Evolutionary conservation across 2,113 vertebrate genomes (phyloP).

Genomic region (Chrysochloris asiatica): DNA sequence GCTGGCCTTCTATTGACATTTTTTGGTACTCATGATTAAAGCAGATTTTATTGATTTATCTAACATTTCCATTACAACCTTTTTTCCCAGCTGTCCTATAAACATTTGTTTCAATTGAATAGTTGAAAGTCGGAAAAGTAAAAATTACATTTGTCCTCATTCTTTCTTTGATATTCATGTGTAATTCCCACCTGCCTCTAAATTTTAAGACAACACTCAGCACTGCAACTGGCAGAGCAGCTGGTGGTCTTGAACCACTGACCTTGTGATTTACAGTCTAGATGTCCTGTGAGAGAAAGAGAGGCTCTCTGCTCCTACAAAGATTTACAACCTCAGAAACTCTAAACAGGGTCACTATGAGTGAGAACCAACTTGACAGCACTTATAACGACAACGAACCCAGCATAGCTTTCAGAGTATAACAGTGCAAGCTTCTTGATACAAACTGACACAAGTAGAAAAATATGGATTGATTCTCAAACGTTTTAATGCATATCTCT

Average conservation of each 20-base stretch:
- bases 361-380: no score
- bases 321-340: no score
- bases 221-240: background rate
- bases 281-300: no score
- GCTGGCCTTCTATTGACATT: background rate
- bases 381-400: no score
- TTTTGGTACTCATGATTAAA: background rate
- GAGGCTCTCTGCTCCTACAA: no score
- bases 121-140: slow-evolving; percentile 21
- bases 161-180: background rate
- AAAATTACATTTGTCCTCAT: background rate
- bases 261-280: no score
- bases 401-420: background rate
- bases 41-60: background rate
- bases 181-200: background rate
- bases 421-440: background rate
- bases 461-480: background rate
- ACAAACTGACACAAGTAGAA: background rate
- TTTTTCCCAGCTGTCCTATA: background rate
- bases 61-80: background rate
- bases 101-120: slow-evolving; percentile 4
- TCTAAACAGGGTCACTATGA: no score
- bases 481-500: background rate
- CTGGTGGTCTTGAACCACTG: no score
- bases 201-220: background rate